Percentiles rank a stretch among this genome's conserved stretches.
phyloP scores from a whole-genome alignment of 2,113 vertebrate species.

The Chrysochloris asiatica region DNA sequence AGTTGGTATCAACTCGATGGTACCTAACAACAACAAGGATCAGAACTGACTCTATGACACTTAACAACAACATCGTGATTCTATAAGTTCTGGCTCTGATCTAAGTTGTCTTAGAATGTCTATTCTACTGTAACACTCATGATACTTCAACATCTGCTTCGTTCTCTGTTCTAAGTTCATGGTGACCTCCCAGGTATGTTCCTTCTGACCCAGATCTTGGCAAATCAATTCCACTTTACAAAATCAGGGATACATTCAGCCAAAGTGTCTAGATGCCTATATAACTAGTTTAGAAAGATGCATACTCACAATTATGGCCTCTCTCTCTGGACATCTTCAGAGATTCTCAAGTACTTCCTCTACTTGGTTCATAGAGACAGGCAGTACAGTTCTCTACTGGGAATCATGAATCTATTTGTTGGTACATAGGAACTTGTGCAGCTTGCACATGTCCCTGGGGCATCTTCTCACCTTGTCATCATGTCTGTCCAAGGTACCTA shows the following conservation, averaged over 20 bases:
- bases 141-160: background rate
- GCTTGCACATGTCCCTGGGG: background rate
- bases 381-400: background rate
- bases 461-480: background rate
- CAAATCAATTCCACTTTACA: slow-evolving; percentile 31
- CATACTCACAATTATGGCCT: background rate
- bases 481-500: background rate
- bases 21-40: no score
- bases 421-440: slow-evolving; percentile 15
- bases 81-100: background rate
- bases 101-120: background rate
- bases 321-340: background rate
- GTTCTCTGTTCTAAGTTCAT: background rate
- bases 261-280: slow-evolving; percentile 22
- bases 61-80: background rate
- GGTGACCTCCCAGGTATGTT: background rate
- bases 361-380: background rate
- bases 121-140: background rate
- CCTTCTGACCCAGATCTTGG: slow-evolving; percentile 18
- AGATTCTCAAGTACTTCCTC: background rate
- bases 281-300: slow-evolving; percentile 42
- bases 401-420: slow-evolving; percentile 13
- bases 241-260: background rate
- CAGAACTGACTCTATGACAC: no score
- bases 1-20: no score